Evolutionary conservation across 2,888 invertebrate genomes (phyloP), one percentile per base, ranked within the genome.

Genomic region (Zygothrica quintamaculata): DNA sequence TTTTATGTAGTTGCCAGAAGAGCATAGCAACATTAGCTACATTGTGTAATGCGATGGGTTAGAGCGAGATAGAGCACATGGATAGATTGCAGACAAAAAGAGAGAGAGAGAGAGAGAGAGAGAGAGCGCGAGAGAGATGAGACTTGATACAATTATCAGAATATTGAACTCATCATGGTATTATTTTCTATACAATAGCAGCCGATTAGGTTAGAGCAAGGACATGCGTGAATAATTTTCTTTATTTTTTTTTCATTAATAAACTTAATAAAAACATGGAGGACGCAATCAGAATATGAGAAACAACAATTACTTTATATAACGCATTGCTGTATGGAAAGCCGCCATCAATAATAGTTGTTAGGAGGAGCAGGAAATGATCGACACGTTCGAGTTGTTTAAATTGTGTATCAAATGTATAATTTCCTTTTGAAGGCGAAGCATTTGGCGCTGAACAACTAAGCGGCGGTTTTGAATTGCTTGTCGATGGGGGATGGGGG

Each of bases 361-460:
- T n/a, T n/a, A n/a, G n/a, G n/a, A 29, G 29, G 29, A 29, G 29
- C n/a, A 5, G 29, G 29, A 29, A 29, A 29, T 29, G n/a, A n/a
- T n/a, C 29, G 29, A 29, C 3, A 29, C 11, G 12, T 15, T 18
- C 26, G 16, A 12, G 37, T 18, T n/a, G n/a, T 6, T 11, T 1
- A n/a, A 9, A 29, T 5, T 22, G 18, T 2, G 44, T 11, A 22
- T 31, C 8, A 40, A n/a, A 11, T 11, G 39, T 3, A 22, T 3
- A 18, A n/a, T 11, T 40, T 22, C 1, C 3, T n/a, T n/a, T n/a
- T 1, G 36, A 8, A 36, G 15, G 36, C 36, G 15, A 36, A 11
- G 40, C 40, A 29, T 29, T 46, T 22, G 9, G n/a, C n/a, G n/a
- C n/a, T n/a, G 15, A 22, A 22, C 42, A 51, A 33, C 22, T 6